Evolutionary conservation across 2,888 invertebrate genomes (phyloP), one percentile per base, ranked within the genome.

Genomic region (Siphonodentalium dalli): DNA sequence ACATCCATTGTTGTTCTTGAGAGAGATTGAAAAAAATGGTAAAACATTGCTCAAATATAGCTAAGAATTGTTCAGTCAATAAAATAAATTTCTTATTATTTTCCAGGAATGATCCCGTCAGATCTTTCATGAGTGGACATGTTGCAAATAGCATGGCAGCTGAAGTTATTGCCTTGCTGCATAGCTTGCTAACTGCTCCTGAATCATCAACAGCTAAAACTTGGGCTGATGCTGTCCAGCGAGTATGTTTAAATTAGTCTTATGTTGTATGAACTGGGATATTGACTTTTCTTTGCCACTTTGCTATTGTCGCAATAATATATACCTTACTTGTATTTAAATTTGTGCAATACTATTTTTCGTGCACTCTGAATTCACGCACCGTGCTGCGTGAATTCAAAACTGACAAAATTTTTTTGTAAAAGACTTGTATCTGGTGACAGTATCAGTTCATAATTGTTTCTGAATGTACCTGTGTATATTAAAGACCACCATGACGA

Each of bases 81-180:
- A 4, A 33, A 33, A n/a, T 33, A 15, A 13, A n/a, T 34, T 20
- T 45, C 15, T 18, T 21, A 43, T 8, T 37, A 3, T 26, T 3
- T 4, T 13, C 9, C 50, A 79, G 78, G 44, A 78, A 73, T 48
- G 80, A 81, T 59, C 80, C 80, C 20, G 72, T 80, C 6, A 68
- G 82, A 29, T 77, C 78, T 4, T 82, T 81, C 63, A 76, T 81
- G 58, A 80, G 80, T 71, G 80, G 81, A 18, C 79, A 81, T 50
- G 81, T 82, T 26, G 80, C 82, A 21, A 81, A 81, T 66, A 80
- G 74, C 49, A 78, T 82, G 78, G 80, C 81, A 13, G 76, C 78
- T 0, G 80, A 81, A 61, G 79, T 82, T 49, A 80, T 81, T 28
- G 76, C 74, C 11, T 65, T 82, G 8, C 66, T 82, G 1, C 79